These are phyloP conservation scores for Caenorhabditis virilis DNA, from an alignment of 2,888 invertebrate genomes.

Conservation along the genomic window DNA sequence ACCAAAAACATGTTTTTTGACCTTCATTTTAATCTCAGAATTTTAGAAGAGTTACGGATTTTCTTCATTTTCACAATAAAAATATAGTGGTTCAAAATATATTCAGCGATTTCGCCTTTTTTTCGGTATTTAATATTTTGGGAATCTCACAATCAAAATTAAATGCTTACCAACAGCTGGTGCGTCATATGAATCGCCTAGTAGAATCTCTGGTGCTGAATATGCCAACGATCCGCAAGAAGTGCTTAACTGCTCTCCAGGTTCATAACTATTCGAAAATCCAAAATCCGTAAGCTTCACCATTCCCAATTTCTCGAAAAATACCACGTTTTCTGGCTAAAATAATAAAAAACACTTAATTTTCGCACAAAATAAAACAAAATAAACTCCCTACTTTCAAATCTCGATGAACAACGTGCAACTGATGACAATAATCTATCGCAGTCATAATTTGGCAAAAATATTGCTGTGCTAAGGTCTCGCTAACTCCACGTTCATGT, in stretches of 20 bases:
- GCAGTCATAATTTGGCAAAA: conserved; percentile 95
- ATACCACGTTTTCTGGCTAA: conserved; percentile 94
- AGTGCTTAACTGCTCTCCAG: conserved; percentile 93
- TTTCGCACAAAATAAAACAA: too few species aligned
- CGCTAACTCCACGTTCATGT: conserved; percentile 81
- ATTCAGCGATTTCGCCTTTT: neutral
- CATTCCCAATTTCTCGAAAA: conserved; percentile 92
- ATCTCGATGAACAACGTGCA: conserved; percentile 86
- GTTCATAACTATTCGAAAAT: conserved; percentile 85
- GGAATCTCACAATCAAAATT: neutral
- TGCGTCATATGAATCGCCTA: conserved; percentile 97
- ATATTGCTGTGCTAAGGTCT: conserved; percentile 77
- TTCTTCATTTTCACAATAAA: neutral
- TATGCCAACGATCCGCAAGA: conserved; percentile 98
- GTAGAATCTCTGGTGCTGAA: conserved; percentile 96
- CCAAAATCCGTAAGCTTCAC: conserved; percentile 99
- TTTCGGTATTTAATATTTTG: neutral
- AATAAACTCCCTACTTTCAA: conserved; percentile 80
- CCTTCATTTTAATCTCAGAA: too few species aligned
- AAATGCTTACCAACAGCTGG: conserved; percentile 85
- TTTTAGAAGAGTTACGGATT: neutral
- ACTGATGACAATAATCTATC: conserved; percentile 93
- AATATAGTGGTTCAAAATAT: neutral
- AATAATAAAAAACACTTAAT: too few species aligned
- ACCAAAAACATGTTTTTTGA: too few species aligned